Percentiles rank a stretch among this genome's conserved stretches.
Conservation (phyloP, 2,113 vertebrate species). For the Tauraco erythrolophus region DNA sequence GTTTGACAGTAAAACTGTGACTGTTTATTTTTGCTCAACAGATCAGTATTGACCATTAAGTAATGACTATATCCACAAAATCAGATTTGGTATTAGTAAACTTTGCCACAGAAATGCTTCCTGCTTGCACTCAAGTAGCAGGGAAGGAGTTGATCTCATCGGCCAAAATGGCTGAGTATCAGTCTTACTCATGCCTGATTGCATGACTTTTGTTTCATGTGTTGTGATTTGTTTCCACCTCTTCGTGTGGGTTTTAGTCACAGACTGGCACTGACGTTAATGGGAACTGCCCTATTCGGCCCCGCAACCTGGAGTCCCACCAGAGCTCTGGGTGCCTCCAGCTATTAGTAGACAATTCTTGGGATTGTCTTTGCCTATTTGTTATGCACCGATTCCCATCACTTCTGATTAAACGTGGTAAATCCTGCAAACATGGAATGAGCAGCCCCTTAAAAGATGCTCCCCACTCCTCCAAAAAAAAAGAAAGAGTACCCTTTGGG, state of each 20-base stretch:
- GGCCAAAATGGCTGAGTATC: neutral
- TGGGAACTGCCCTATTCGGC: neutral
- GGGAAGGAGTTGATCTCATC: neutral
- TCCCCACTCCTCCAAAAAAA: fast-evolving
- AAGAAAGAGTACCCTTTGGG: neutral
- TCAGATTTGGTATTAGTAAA: neutral
- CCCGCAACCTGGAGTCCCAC: neutral
- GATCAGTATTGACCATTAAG: neutral
- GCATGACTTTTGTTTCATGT: neutral
- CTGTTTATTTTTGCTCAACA: neutral
- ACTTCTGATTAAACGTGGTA: neutral
- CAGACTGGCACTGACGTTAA: neutral
- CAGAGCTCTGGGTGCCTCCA: neutral
- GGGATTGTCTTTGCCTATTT: neutral
- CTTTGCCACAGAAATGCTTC: neutral
- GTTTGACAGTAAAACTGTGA: neutral
- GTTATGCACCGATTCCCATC: neutral
- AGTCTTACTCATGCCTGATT: neutral
- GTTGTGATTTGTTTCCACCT: neutral
- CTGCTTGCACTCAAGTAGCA: neutral
- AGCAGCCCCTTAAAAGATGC: neutral
- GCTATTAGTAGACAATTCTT: neutral
- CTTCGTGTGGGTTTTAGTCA: neutral
- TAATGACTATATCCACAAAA: neutral
- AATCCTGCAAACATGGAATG: neutral